Conservation (phyloP, 2,888 invertebrate species). For the Noctua comes region DNA sequence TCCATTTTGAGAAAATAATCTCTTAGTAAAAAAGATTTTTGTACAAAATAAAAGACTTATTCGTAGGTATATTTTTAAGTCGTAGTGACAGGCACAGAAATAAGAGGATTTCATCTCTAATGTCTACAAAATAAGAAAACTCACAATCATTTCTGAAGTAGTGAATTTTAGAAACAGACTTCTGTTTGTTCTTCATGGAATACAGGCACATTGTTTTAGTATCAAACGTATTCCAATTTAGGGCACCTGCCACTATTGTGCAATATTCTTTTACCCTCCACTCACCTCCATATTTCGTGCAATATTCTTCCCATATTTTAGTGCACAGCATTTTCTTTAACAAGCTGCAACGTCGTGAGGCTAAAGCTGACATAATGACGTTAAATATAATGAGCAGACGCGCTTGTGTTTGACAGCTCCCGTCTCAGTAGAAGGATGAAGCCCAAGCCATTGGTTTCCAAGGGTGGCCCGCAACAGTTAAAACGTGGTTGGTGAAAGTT, state of each 20-base stretch:
- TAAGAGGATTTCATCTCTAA: neutral
- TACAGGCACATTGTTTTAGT: neutral
- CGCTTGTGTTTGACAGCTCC: conserved; percentile 23
- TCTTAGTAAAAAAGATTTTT: neutral
- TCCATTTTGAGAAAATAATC: neutral
- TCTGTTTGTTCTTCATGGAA: neutral
- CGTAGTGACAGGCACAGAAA: neutral
- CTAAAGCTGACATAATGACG: conserved; percentile 27
- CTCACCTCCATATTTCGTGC: neutral
- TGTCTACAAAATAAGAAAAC: neutral
- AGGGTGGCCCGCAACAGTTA: neutral
- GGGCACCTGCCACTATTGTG: too few relatives aligned
- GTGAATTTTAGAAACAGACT: neutral
- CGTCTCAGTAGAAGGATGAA: neutral
- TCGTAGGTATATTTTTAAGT: neutral
- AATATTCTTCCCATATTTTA: neutral
- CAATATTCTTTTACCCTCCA: neutral
- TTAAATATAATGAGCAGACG: conserved; percentile 17
- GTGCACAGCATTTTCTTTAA: conserved; percentile 17
- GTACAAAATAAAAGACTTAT: neutral
- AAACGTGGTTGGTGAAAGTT: neutral
- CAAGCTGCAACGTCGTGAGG: neutral
- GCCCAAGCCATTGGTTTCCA: neutral
- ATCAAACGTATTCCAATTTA: too few relatives aligned
- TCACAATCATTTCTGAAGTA: neutral